Conservation (phyloP, 2,113 vertebrate genomes). For the Aptenodytes patagonicus region DNA sequence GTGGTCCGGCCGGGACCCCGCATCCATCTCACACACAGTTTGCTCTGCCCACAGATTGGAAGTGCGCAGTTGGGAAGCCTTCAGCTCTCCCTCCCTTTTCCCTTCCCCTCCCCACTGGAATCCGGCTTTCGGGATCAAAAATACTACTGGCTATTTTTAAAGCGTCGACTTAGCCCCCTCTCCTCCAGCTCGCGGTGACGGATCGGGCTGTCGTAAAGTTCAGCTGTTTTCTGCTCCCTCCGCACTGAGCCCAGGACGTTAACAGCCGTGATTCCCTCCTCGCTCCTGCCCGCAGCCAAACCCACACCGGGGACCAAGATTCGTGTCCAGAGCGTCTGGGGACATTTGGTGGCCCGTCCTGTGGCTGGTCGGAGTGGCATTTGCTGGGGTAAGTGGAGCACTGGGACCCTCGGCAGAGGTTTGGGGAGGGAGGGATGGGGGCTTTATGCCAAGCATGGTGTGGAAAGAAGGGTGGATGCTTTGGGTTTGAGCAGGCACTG, state of each 20-base stretch:
- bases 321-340: neutral
- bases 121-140: neutral
- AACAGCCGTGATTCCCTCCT: neutral
- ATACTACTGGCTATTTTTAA: slow-evolving; percentile 51
- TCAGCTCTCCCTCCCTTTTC: neutral
- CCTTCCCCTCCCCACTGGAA: slow-evolving; percentile 13
- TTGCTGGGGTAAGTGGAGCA: neutral
- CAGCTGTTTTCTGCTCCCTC: slow-evolving; percentile 46
- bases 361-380: accelerated
- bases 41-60: neutral
- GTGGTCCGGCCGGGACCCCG: accelerated
- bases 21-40: accelerated
- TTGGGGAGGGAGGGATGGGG: neutral
- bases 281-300: neutral
- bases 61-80: accelerated
- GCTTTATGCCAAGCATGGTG: accelerated
- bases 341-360: neutral
- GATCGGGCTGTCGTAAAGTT: neutral
- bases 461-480: neutral
- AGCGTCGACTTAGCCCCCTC: neutral
- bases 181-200: neutral
- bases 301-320: accelerated
- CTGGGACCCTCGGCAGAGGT: neutral
- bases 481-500: neutral
- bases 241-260: neutral